These are phyloP conservation scores for Muraenolepis orangiensis DNA, from an alignment of 2,797 vertebrate genomes.

Conservation along the genomic window DNA sequence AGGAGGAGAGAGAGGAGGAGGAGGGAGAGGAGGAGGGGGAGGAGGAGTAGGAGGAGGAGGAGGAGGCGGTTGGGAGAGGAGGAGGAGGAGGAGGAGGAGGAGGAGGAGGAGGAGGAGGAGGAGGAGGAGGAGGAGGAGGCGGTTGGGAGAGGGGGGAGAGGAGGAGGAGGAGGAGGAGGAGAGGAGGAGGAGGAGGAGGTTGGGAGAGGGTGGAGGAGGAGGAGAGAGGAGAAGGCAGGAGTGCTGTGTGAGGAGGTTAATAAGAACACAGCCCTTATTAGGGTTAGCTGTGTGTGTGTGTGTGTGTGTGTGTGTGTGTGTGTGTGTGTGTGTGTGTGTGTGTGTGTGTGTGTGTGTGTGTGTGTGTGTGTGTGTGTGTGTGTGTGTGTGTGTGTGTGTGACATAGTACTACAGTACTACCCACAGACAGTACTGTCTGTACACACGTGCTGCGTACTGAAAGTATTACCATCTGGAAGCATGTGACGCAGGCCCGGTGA, in stretches of 20 bases:
- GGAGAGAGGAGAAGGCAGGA: too few species aligned
- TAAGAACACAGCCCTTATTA: slow-evolving; percentile 52
- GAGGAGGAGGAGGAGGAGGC: neutral
- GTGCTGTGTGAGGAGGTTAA: slow-evolving; percentile 44
- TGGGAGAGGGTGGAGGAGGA: too few species aligned
- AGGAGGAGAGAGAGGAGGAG: too few species aligned
- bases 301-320: slow-evolving; percentile 6
- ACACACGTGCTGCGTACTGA: neutral
- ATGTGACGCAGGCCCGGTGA: too few species aligned
- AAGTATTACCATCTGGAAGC: too few species aligned
- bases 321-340: neutral
- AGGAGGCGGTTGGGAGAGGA: too few species aligned
- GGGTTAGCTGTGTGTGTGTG: slow-evolving; percentile 32
- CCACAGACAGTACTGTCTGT: too few species aligned
- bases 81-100: slow-evolving; percentile 11
- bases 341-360: neutral
- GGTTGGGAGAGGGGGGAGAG: slow-evolving; percentile 31
- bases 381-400: slow-evolving; percentile 17
- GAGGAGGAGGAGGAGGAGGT: too few species aligned
- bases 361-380: slow-evolving; percentile 7
- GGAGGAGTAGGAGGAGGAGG: too few species aligned
- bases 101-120: slow-evolving; percentile 36
- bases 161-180: slow-evolving; percentile 21
- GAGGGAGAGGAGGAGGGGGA: too few species aligned
- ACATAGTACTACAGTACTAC: slow-evolving; percentile 13